Conservation (phyloP, 30 jellyfish, hydroid and myxozoan genomes). For the Aurelia sp. region DNA sequence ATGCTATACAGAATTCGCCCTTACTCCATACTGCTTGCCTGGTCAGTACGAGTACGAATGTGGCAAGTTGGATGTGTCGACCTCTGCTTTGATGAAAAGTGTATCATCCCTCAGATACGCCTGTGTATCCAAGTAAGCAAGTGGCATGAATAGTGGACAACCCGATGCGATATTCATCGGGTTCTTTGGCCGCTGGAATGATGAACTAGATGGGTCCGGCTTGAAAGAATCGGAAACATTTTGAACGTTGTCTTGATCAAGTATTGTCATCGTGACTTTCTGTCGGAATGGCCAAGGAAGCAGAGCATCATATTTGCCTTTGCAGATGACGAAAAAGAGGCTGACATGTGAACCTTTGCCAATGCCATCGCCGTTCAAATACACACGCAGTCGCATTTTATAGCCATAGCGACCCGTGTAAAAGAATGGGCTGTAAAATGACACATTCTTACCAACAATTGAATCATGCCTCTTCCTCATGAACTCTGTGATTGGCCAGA, state of each 20-base stretch:
- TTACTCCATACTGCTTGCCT: too few species aligned
- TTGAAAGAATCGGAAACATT: conserved; percentile 77
- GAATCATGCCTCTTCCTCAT: conserved; percentile 70
- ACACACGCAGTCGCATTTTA: conserved; percentile 88
- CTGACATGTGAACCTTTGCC: conserved; percentile 90
- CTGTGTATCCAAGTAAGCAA: conserved; percentile 29
- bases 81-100: conserved; percentile 51
- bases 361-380: conserved; percentile 94
- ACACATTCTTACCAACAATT: conserved; percentile 69
- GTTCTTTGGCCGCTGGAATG: conserved; percentile 79
- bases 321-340: conserved; percentile 84
- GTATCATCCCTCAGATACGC: conserved; percentile 57
- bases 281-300: conserved; percentile 91
- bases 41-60: not conserved
- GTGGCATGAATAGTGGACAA: conserved; percentile 81
- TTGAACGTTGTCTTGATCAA: conserved; percentile 57
- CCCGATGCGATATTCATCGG: conserved; percentile 98
- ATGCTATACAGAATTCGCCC: too few species aligned
- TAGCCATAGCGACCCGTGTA: conserved; percentile 85
- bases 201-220: conserved; percentile 86
- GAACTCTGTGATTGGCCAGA: conserved; percentile 73
- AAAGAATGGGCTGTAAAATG: conserved; percentile 87
- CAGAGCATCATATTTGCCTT: conserved; percentile 84
- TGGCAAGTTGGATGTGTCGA: conserved; percentile 15
- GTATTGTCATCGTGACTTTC: conserved; percentile 65